phyloP scores from a whole-genome alignment of 2,797 vertebrate species.

The Centroberyx gerrardi region DNA sequence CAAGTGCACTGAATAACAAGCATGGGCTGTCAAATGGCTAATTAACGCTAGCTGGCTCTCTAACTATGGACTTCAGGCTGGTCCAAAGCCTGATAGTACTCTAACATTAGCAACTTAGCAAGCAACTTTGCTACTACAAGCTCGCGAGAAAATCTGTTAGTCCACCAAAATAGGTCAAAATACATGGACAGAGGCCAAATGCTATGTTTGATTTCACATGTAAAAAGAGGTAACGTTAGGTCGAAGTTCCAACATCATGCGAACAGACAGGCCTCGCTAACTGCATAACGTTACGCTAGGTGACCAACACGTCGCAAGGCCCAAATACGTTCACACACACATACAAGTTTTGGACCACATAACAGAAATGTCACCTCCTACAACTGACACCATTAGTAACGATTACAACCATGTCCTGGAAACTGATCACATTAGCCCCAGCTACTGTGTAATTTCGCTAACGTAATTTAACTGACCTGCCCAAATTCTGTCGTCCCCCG shows the following conservation, averaged over 20 bases:
- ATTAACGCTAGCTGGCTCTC: conserved; percentile 58
- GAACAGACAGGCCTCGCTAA: conserved; percentile 71
- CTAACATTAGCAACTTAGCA: conserved; percentile 42
- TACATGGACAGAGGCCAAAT: not conserved
- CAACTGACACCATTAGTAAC: not conserved
- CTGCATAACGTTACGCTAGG: conserved; percentile 57
- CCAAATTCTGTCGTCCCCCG: conserved; percentile 90
- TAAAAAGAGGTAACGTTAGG: conserved; percentile 30
- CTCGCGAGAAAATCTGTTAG: conserved; percentile 9
- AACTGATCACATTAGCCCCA: not conserved
- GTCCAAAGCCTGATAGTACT: conserved; percentile 32
- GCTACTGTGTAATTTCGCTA: conserved; percentile 31
- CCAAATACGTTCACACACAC: conserved; percentile 58
- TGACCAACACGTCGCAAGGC: conserved; percentile 76
- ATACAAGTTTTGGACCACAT: conserved; percentile 58
- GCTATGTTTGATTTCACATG: conserved; percentile 10
- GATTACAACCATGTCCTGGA: not conserved
- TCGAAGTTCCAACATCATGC: conserved; percentile 62
- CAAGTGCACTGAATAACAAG: conserved; percentile 62
- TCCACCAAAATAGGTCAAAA: not conserved
- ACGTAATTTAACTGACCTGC: conserved; percentile 89
- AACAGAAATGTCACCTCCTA: conserved; percentile 73
- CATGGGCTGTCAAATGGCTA: conserved; percentile 73
- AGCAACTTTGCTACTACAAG: conserved; percentile 21
- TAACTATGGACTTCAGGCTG: conserved; percentile 40